Conservation (phyloP, 2,113 vertebrate genomes). For the Xiphophorus hellerii region DNA sequence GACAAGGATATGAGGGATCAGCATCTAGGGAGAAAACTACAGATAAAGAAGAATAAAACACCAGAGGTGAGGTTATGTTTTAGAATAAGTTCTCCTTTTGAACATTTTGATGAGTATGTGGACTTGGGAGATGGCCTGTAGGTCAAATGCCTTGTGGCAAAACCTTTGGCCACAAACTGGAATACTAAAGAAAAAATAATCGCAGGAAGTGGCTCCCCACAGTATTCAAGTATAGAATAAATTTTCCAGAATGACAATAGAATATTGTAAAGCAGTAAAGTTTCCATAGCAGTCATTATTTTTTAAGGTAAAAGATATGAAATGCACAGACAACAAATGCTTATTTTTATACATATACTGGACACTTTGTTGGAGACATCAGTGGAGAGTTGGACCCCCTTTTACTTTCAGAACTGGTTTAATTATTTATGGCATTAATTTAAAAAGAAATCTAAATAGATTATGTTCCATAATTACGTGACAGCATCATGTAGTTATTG, state of each 20-base stretch:
- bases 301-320: no score
- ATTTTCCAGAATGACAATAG: background rate
- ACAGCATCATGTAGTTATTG: no score
- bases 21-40: constrained; percentile 8
- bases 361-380: no score
- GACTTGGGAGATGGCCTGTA: constrained; percentile 18
- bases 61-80: constrained; percentile 25
- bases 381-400: no score
- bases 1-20: constrained; percentile 48
- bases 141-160: constrained; percentile 20
- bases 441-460: no score
- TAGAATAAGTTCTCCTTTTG: constrained; percentile 49
- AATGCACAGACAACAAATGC: no score
- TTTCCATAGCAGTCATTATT: no score
- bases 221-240: background rate
- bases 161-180: constrained; percentile 13
- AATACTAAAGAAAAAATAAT: background rate
- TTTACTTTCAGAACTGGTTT: no score
- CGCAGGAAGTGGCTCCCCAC: background rate
- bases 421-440: no score
- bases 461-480: no score
- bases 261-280: background rate
- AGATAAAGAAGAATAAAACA: constrained; percentile 16
- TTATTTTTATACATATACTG: no score
- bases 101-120: constrained; percentile 43